Base-by-base conservation (phyloP, 2,113 vertebrate species). In the Clarias macrocephalus region DNA sequence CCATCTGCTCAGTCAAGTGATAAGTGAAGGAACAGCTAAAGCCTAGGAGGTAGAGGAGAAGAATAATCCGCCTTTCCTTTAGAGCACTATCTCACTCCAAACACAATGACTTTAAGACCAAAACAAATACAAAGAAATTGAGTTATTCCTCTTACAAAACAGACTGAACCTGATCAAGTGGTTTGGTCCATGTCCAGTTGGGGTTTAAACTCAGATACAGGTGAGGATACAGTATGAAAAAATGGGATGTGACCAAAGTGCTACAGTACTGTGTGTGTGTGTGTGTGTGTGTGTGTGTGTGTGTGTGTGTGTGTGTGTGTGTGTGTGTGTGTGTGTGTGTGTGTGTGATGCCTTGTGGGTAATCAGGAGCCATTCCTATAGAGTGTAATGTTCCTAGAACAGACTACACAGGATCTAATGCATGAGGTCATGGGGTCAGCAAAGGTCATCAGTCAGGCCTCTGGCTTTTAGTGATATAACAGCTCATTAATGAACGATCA, bases 1-100 rank as follows among this genome's bases (percentile, higher is more conserved):
- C 88, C 75, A 89, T 72, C 88, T 89, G 86, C 86, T 89, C 86
- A 89, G 82, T 80, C 77, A 89, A 87, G 88, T 73, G 82, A 76
- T 65, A 82, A 81, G 60, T 42, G 25, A 76, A 87, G 84, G 86
- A 85, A 73, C 21, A 42, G 79, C 79, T 42, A 23, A 62, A 60
- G 59, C 30, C 59, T 18, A 80, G 86, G 52, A 37, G 54, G 79
- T 59, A 75, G 70, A 66, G 30, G 54, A 84, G 59, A 1, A 80
- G 70, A 70, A 76, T 33, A 66, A 59, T 30, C 66, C 56, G 23
- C 56, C 80, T 56, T 54, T 42, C 21, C 37, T 87, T 42, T 66
- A 63, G 37, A 79, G n/a, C 18, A 83, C 33, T 21, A 28, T 56
- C 82, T 70, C 65, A 30, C 42, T 56, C 48, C 63, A 21, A 23